Evolutionary conservation across 1,140 invertebrate species (phyloP).

Genomic region (Proctacanthus coquilletti): DNA sequence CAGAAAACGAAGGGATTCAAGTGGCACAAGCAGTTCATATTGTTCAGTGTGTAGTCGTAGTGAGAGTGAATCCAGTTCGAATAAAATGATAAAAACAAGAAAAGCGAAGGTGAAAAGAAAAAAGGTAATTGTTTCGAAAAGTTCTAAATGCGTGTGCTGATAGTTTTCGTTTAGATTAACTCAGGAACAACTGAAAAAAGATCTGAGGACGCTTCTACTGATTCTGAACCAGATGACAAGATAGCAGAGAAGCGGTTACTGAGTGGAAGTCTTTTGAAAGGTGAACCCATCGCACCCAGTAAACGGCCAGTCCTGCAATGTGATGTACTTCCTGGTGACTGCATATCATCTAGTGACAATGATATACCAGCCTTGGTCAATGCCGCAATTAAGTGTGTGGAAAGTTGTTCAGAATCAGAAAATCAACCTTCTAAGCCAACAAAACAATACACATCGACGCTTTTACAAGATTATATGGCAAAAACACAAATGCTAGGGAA

Average conservation of each 20-base stretch:
- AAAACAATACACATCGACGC: conserved; percentile 39
- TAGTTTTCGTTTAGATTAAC: background rate
- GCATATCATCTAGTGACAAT: conserved; percentile 47
- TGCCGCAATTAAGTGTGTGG: conserved; percentile 48
- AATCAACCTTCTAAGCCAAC: conserved; percentile 18
- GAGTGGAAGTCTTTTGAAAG: background rate
- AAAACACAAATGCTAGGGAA: conserved; percentile 44
- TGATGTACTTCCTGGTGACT: conserved; percentile 27
- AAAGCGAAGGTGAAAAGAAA: background rate
- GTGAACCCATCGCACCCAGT: background rate
- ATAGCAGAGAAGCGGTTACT: too few relatives aligned
- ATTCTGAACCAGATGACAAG: background rate
- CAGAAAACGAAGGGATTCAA: background rate
- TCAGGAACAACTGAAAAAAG: background rate
- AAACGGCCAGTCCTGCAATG: background rate
- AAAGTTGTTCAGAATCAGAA: conserved; percentile 43
- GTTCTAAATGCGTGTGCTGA: background rate
- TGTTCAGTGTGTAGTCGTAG: conserved; percentile 1
- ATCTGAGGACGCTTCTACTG: background rate
- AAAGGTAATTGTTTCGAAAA: background rate
- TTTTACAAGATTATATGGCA: conserved; percentile 45
- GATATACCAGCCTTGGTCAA: conserved; percentile 50
- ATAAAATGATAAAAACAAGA: background rate
- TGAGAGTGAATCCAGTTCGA: conserved; percentile 3
- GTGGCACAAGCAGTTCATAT: background rate